Percentiles rank a stretch among this genome's conserved stretches.
Conservation (phyloP, 1,140 invertebrate species). For the Carposina sasakii region DNA sequence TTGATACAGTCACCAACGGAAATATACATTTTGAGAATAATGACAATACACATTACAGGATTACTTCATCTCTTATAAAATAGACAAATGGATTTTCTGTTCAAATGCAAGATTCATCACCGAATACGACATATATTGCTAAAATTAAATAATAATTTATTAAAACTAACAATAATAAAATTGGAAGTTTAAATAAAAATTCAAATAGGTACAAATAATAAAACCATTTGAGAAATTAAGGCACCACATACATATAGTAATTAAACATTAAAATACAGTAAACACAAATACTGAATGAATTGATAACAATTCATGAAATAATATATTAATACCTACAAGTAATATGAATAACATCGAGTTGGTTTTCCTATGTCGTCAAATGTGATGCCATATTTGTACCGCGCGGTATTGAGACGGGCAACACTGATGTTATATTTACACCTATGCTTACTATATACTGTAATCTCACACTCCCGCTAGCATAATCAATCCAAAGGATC, state of each 20-base stretch:
- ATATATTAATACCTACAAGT: slow-evolving; percentile 18
- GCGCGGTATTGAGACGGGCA: background rate
- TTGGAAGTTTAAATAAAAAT: slow-evolving; percentile 21
- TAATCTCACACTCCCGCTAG: slow-evolving; percentile 23
- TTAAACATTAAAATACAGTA: slow-evolving; percentile 46
- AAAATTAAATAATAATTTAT: slow-evolving; percentile 3
- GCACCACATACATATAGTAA: slow-evolving; percentile 57
- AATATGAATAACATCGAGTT: slow-evolving; percentile 16
- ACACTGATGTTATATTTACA: background rate
- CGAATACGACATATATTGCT: slow-evolving; percentile 15
- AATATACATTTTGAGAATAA: slow-evolving; percentile 32
- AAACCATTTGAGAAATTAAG: slow-evolving; percentile 57
- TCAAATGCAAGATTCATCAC: slow-evolving; percentile 22
- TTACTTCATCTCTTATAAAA: slow-evolving; percentile 12
- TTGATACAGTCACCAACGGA: slow-evolving; percentile 28
- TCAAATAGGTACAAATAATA: slow-evolving; percentile 37
- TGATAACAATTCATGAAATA: slow-evolving; percentile 37
- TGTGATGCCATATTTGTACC: slow-evolving; percentile 39
- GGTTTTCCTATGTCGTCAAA: slow-evolving; percentile 11
- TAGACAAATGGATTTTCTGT: slow-evolving; percentile 19
- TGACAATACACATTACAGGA: slow-evolving; percentile 20
- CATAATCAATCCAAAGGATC: slow-evolving; percentile 20
- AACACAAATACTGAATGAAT: slow-evolving; percentile 50
- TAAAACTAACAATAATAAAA: slow-evolving; percentile 27
- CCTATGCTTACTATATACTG: slow-evolving; percentile 27